These are phyloP conservation scores for Tetranychus urticae DNA, from an alignment of 1,140 invertebrate species.

Conservation along the genomic window DNA sequence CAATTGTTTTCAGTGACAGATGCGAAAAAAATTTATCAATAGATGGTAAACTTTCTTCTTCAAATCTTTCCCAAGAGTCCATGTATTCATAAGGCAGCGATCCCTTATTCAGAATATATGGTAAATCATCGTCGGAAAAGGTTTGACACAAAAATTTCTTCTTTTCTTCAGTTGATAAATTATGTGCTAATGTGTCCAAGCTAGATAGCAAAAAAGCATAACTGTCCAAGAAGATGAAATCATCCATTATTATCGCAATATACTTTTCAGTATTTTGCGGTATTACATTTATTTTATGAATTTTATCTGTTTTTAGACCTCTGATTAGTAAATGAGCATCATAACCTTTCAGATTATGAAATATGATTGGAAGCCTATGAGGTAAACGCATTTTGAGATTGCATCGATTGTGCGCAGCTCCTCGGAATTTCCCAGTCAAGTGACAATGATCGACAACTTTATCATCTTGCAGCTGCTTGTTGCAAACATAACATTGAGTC, in stretches of 20 bases:
- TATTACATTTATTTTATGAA: neutral
- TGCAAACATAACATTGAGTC: too few species aligned
- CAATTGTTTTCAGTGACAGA: neutral
- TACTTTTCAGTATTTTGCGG: neutral
- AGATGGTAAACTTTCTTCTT: conserved; percentile 9
- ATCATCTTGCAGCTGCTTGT: too few species aligned
- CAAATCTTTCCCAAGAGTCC: conserved; percentile 9
- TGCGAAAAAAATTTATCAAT: neutral
- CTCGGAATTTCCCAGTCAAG: too few species aligned
- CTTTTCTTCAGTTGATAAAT: neutral
- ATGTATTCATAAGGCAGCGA: conserved; percentile 13
- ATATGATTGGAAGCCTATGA: too few species aligned
- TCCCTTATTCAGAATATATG: neutral
- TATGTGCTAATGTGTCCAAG: neutral
- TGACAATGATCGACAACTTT: too few species aligned
- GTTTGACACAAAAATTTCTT: neutral
- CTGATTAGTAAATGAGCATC: neutral
- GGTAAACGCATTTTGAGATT: too few species aligned
- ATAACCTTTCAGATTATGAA: neutral
- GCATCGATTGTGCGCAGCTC: too few species aligned
- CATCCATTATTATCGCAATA: neutral
- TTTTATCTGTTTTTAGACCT: neutral
- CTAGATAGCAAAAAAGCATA: neutral
- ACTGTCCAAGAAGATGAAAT: neutral
- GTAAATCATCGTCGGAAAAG: neutral